Evolutionary conservation across 2,888 invertebrate genomes (phyloP), one percentile per base, ranked within the genome.

Genomic region (Flabesymbios commensalis): DNA sequence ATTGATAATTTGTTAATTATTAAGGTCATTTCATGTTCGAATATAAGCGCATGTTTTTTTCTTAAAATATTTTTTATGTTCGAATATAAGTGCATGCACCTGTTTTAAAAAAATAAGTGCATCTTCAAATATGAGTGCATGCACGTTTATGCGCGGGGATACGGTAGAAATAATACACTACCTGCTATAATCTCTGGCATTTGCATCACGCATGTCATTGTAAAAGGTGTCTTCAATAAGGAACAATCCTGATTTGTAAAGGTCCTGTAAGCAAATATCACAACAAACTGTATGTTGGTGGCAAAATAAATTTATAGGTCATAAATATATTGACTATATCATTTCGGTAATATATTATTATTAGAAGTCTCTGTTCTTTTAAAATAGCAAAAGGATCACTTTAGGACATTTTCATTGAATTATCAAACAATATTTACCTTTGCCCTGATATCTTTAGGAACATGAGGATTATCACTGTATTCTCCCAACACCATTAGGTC

Each of bases 181-280:
- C 76, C 84, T 76, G 59, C 90, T 90, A 74, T 90, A 90, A 76
- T 92, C 90, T 39, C 85, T 81, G 63, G 88, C 86, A 0, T 81
- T 76, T 2, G 85, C 75, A 70, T 86, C 78, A 1, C 90, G 84
- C 69, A 83, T 85, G 76, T 94, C 92, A 77, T 90, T 89, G 79
- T 92, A 93, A 79, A 93, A 92, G 0, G 87, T 88, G 66, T 88
- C 87, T 67, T 90, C 88, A 57, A 94, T 90, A 75, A 89, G 92
- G 71, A 93, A 88, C 78, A 89, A 90, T 1, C 88, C 88, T 0
- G 91, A 89, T 62, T 87, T 88, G 77, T 87, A 90, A 24, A 86
- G 74, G 63, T 87, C 86, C 89, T 90, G 41, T 48, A 55, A 56
- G 22, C 31, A 52, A 19, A 39, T 33, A 7, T 19, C 19, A 45